Percentiles rank a stretch among this genome's conserved stretches.
These are phyloP conservation scores for Agrenia bidenticulata DNA, from an alignment of 2,888 invertebrate genomes.

Conservation along the genomic window DNA sequence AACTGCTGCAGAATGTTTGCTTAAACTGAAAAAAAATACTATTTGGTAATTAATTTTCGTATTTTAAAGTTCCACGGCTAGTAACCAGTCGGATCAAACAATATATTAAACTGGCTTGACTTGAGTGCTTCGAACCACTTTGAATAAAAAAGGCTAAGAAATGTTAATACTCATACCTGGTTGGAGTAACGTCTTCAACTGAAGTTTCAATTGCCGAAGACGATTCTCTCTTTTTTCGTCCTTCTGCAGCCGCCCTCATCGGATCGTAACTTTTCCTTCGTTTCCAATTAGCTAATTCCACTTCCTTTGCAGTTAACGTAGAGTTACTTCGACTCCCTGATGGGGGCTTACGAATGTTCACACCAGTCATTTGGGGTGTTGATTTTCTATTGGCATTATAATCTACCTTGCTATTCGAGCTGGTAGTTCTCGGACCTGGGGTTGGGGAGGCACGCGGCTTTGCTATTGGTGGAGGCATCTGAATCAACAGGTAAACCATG, in stretches of 20 bases:
- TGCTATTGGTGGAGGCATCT: background rate
- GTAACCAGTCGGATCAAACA: too few species aligned
- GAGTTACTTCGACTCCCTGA: conserved; percentile 67
- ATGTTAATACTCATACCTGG: conserved; percentile 9
- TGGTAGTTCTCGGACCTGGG: background rate
- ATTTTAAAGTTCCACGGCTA: too few species aligned
- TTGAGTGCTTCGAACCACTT: too few species aligned
- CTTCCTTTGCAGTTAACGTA: conserved; percentile 73
- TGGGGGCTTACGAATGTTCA: conserved; percentile 14
- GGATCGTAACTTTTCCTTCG: conserved; percentile 94
- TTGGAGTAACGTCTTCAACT: conserved; percentile 29
- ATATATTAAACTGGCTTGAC: too few species aligned
- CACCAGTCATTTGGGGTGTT: background rate
- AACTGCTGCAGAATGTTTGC: conserved; percentile 21
- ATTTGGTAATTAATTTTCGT: background rate
- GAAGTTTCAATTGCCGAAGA: conserved; percentile 35
- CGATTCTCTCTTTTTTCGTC: conserved; percentile 57
- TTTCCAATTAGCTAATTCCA: conserved; percentile 93
- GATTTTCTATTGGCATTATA: conserved; percentile 1
- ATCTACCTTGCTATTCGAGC: background rate
- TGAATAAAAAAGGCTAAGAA: too few species aligned
- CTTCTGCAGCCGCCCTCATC: conserved; percentile 88
- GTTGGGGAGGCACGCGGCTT: background rate
- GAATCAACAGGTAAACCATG: too few species aligned
- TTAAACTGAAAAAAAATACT: background rate